Base-by-base conservation (phyloP, 2,797 vertebrate species). In the Acanthurus tractus region DNA sequence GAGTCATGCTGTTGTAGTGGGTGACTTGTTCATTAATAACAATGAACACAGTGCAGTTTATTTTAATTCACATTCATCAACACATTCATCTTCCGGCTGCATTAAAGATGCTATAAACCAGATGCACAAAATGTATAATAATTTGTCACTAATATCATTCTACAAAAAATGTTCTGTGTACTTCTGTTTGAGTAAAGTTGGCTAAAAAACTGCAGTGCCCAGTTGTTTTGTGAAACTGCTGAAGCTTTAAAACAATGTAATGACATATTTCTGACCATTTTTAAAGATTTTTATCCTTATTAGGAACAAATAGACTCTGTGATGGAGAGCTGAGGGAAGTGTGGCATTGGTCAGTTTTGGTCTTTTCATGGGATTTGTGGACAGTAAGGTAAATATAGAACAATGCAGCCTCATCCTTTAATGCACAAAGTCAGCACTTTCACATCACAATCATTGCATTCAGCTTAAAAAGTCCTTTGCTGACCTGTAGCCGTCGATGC, bases 401-500 rank as follows among this genome's bases (percentile, higher is more conserved):
- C 38, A 45, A 74, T 20, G 14, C 40, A 40, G 46, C 36, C 36
- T 48, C 23, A 49, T 57, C 49, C 74, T 63, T 53, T 11, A 68
- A 57, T 74, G 65, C 15, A 52, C 10, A 64, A n/a, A 61, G 50
- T 70, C 76, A 44, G 57, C 66, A 70, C 57, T 75, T 63, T 48
- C 40, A 34, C 45, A 23, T 52, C 15, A 58, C 6, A 49, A 45
- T 29, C 14, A 18, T 22, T 23, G 8, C 9, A 53, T 69, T 65
- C 54, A 65, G 42, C 36, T 77, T 20, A 53, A 40, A 73, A 63
- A 65, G 48, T 22, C n/a, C 20, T 82, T 63, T 48, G n/a, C 91
- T 91, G 68, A 99, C 98, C 98, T 98, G 92, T 99, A 99, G 76
- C 98, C 98, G 36, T 99, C 98, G 67, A 99, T 97, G 93, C 96